Base-by-base conservation (phyloP, 2,113 vertebrate species). In the Poecilia latipinna region DNA sequence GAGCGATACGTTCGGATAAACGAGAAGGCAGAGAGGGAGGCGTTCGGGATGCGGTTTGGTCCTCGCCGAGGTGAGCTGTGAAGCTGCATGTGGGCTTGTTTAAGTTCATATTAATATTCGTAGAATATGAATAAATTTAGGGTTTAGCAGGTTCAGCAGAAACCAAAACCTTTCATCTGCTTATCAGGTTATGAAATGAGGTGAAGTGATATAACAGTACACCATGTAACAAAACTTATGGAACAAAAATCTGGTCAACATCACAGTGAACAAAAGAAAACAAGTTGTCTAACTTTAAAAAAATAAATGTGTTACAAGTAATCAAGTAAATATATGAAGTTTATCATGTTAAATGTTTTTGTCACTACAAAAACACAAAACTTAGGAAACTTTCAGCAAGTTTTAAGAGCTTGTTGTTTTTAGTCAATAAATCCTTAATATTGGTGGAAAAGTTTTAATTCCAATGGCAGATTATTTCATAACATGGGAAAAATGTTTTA, bases 1-100 rank as follows among this genome's bases (percentile, higher is more conserved):
- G 74, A 84, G 68, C 1, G 69, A 78, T 89, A 83, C 75, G 67
- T 80, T 33, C 0, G 37, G 80, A 80, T 82, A 86, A 85, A 86
- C 63, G 80, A 79, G 81, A 77, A 67, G 0, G 61, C 31, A 61
- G 69, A 29, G 67, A 31, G 69, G 42, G 54, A 17, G 61, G 12
- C 24, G 48, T 65, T 61, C 1, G 3, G 63, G 82, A 84, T 80
- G 79, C 66, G 74, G 72, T 73, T 69, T 54, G 79, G 72, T 54
- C 31, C 61, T 70, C 12, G 3, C 61, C 1, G 6, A 57, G 57
- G 37, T 31, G 37, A 78, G 42, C 28, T 2, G 11, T 8, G 17
- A 24, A 54, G 32, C 67, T 48, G 32, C 37, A 33, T 72, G 62
- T 51, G 72, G n/a, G 64, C 17, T 22, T 65, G 70, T 78, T 77